A percentile compares a stretch with the other conserved stretches of the same genome.
These are phyloP conservation scores for Alentia gelatinosa DNA, from an alignment of 2,888 invertebrate genomes.

Conservation along the genomic window DNA sequence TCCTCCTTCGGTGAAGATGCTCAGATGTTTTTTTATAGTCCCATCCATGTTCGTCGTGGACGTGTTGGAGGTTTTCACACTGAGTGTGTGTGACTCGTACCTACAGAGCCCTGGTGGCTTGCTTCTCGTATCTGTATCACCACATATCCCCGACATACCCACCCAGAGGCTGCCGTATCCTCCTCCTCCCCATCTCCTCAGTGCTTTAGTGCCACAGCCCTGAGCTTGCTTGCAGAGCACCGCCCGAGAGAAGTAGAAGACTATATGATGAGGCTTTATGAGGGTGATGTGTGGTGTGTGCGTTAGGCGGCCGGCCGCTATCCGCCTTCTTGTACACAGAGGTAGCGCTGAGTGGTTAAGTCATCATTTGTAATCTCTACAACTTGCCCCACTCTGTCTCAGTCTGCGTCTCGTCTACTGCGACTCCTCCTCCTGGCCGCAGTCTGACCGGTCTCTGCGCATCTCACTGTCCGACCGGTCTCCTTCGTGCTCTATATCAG, in stretches of 20 bases:
- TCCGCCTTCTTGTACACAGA: neutral
- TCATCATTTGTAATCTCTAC: neutral
- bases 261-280: neutral
- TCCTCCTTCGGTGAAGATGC: slow-evolving; percentile 12
- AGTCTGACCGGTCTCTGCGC: too few species aligned
- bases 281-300: neutral
- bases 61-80: slow-evolving; percentile 14
- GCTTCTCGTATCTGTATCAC: neutral
- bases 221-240: neutral
- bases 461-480: too few species aligned
- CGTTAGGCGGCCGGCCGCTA: neutral
- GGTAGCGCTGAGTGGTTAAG: neutral
- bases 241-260: neutral
- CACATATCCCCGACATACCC: neutral
- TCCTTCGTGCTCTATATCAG: neutral
- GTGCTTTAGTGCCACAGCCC: neutral
- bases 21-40: slow-evolving; percentile 39
- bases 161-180: neutral
- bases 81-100: slow-evolving; percentile 20
- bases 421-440: neutral
- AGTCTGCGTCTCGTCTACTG: neutral
- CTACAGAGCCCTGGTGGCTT: slow-evolving; percentile 39
- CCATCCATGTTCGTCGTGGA: slow-evolving; percentile 18
- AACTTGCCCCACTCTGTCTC: neutral
- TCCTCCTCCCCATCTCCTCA: neutral